Conservation (phyloP, 2,113 vertebrate species). For the Procavia capensis region DNA sequence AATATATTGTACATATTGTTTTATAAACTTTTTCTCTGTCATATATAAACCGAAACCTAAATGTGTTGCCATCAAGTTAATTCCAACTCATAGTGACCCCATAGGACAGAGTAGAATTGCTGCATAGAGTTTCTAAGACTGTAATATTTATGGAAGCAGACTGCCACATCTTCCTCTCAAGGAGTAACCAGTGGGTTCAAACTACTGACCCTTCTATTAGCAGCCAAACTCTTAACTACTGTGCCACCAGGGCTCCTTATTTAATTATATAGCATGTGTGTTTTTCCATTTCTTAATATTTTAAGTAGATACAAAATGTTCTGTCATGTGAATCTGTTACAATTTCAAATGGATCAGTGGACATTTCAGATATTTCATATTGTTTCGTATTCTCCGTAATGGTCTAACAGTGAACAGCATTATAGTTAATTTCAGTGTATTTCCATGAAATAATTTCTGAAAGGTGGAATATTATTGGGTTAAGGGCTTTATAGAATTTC, state of each 20-base stretch:
- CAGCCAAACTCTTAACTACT: neutral
- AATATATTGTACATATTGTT: neutral
- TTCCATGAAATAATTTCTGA: conserved; percentile 17
- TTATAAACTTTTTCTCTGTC: neutral
- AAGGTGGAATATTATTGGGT: conserved; percentile 32
- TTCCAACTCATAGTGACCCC: neutral
- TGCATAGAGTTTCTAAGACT: neutral
- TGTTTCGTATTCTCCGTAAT: conserved; percentile 23
- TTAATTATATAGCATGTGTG: neutral
- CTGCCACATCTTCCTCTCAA: neutral
- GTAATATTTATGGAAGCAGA: neutral
- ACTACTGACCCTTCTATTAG: neutral
- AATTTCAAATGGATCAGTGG: conserved; percentile 1
- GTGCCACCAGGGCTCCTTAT: neutral
- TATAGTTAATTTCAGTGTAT: conserved; percentile 9
- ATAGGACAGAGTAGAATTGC: neutral
- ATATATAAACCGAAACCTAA: neutral
- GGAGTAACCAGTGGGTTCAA: neutral
- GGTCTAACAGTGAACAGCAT: neutral
- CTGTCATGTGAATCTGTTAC: neutral
- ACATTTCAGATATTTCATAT: neutral
- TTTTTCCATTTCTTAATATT: neutral
- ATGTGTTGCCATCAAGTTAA: neutral
- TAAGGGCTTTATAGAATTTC: neutral
- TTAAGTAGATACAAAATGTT: neutral